Conservation (phyloP, 2,888 invertebrate genomes). For the Empis livida region DNA sequence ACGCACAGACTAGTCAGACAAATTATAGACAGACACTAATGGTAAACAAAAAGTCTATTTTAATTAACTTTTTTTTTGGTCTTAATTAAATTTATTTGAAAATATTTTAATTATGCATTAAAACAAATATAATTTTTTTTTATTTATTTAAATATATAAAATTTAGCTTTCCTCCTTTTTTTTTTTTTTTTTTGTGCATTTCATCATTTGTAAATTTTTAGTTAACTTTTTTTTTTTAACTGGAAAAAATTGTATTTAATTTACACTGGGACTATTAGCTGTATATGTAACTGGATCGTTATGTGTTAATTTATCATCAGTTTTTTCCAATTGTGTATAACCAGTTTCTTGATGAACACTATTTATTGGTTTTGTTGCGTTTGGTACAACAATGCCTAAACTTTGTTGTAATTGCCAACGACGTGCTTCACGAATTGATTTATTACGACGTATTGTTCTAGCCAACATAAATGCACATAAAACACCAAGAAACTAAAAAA, state of each 20-base stretch:
- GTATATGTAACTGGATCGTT: conserved; percentile 28
- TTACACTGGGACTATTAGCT: conserved; percentile 32
- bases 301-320: conserved; percentile 16
- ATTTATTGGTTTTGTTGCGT: background rate
- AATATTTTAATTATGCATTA: too few species aligned
- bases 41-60: too few species aligned
- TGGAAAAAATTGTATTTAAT: conserved; percentile 20
- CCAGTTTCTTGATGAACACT: conserved; percentile 17
- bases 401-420: conserved; percentile 47
- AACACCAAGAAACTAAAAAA: conserved; percentile 62
- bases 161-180: too few species aligned
- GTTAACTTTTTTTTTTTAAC: too few species aligned
- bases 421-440: conserved; percentile 56
- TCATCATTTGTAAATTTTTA: too few species aligned
- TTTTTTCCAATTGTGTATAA: conserved; percentile 30
- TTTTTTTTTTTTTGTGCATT: too few species aligned
- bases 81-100: too few species aligned
- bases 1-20: too few species aligned
- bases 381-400: conserved; percentile 11
- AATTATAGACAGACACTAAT: too few species aligned
- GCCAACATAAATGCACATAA: conserved; percentile 82
- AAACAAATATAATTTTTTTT: too few species aligned
- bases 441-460: conserved; percentile 66
- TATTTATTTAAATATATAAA: too few species aligned
- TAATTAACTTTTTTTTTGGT: too few species aligned